These are phyloP conservation scores for Saimiri boliviensis DNA, from an alignment of 2,113 vertebrate genomes.

Conservation along the genomic window DNA sequence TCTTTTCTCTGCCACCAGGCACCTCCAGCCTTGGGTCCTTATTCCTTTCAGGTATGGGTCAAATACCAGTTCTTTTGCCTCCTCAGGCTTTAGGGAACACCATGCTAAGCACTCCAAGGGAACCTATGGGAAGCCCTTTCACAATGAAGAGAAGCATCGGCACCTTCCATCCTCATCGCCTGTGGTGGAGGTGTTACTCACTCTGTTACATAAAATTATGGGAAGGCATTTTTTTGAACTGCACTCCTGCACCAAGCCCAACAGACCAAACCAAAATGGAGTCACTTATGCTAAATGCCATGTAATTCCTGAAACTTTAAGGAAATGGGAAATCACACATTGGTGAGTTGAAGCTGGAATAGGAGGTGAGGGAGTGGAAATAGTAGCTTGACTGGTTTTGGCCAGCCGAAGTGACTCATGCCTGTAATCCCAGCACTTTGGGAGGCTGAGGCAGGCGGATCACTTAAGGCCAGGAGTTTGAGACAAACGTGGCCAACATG, in stretches of 20 bases:
- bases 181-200: background rate
- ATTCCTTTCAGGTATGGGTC: background rate
- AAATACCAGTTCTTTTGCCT: background rate
- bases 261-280: background rate
- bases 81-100: background rate
- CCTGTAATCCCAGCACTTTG: no score
- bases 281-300: background rate
- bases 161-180: background rate
- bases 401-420: no score
- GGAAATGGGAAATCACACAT: background rate
- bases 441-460: no score
- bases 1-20: background rate
- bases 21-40: background rate
- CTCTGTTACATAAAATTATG: background rate
- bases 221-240: background rate
- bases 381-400: no score
- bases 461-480: no score
- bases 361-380: background rate
- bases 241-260: background rate
- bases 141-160: background rate
- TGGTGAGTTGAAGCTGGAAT: background rate
- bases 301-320: background rate
- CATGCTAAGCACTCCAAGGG: background rate
- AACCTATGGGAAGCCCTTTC: background rate
- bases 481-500: no score